Conservation (phyloP, 2,113 vertebrate species). For the Poecile atricapillus region DNA sequence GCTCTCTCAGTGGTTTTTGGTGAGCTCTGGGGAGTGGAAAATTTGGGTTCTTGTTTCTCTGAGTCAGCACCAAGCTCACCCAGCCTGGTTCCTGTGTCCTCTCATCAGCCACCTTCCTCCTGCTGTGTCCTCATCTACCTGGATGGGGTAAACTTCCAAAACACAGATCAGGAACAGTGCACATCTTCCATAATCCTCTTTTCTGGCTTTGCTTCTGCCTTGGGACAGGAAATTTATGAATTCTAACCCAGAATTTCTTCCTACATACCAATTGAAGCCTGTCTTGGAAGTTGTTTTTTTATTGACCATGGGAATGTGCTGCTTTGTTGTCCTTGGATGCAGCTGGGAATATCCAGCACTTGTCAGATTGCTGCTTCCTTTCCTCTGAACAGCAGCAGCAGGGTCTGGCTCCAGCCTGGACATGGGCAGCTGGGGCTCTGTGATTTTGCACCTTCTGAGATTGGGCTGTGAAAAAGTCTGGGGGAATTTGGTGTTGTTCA, state of each 20-base stretch:
- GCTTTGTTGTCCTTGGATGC: not conserved
- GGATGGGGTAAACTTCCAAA: not conserved
- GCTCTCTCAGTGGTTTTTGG: not conserved
- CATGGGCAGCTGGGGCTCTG: not conserved
- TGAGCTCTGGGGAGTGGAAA: not conserved
- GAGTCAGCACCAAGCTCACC: not conserved
- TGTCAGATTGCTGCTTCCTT: not conserved
- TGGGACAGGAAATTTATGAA: not conserved
- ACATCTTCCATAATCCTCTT: not conserved
- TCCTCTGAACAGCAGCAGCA: not conserved
- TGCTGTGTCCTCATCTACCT: accelerated
- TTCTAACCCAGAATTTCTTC: not conserved
- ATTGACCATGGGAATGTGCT: not conserved
- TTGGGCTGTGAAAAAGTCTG: not conserved
- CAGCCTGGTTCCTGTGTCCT: not conserved
- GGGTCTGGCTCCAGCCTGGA: not conserved
- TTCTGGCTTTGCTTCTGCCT: not conserved
- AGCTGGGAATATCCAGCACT: not conserved
- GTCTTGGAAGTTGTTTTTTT: not conserved
- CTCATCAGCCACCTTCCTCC: not conserved
- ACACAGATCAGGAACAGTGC: not conserved
- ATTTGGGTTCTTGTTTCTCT: not conserved
- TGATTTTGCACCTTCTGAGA: not conserved
- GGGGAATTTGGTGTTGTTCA: not conserved
- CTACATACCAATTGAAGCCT: not conserved